Percentiles rank a stretch among this genome's conserved stretches.
Evolutionary conservation across 35 echinoderm and acorn worm genomes (phyloP).

Genomic region (Holothuria glaberrima): DNA sequence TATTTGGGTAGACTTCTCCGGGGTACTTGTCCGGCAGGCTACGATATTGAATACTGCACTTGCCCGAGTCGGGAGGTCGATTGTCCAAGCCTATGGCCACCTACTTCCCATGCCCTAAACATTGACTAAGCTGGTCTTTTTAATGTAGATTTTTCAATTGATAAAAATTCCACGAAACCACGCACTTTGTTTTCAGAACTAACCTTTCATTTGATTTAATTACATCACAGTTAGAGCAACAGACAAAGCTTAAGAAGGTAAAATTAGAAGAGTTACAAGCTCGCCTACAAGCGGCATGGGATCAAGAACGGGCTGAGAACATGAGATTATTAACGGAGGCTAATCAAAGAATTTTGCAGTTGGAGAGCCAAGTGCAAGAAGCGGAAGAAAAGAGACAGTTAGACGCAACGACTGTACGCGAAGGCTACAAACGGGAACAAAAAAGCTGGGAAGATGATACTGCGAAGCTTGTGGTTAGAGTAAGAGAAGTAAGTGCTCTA

Average conservation of each 20-base stretch:
- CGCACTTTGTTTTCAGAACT: too few species aligned
- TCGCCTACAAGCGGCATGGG: constrained; percentile 83
- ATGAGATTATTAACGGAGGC: constrained; percentile 82
- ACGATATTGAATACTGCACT: too few species aligned
- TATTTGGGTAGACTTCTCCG: too few species aligned
- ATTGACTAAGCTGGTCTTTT: too few species aligned
- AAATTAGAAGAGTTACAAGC: constrained; percentile 89
- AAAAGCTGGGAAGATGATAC: constrained; percentile 75
- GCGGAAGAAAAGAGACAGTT: constrained; percentile 59
- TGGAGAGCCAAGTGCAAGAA: constrained; percentile 75
- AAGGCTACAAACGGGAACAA: constrained; percentile 70
- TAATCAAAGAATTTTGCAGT: constrained; percentile 81
- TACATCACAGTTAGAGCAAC: constrained; percentile 77
- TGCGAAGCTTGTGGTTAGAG: constrained; percentile 34
- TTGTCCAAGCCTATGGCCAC: too few species aligned
- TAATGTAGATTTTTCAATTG: too few species aligned
- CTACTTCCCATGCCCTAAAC: too few species aligned
- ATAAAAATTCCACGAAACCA: too few species aligned
- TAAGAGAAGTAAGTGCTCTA: constrained; percentile 62
- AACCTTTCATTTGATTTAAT: too few species aligned
- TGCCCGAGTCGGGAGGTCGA: too few species aligned
- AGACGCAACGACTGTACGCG: constrained; percentile 61
- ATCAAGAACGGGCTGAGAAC: constrained; percentile 85
- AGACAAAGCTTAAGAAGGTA: constrained; percentile 90
- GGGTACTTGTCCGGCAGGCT: too few species aligned